phyloP scores from a whole-genome alignment of 53 echinoderm and acorn worm species.

The Temnopleurus reevesii region DNA sequence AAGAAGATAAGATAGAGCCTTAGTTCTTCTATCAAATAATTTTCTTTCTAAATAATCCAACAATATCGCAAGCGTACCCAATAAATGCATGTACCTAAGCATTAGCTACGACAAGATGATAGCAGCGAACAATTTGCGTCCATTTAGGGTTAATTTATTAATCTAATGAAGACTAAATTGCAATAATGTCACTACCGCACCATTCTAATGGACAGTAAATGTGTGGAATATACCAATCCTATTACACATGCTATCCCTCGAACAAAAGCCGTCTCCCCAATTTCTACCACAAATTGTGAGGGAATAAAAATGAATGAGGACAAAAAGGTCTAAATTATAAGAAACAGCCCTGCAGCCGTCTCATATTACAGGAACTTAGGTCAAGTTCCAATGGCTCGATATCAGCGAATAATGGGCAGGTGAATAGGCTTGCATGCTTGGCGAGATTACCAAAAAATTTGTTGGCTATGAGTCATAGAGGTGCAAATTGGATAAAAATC shows the following conservation, averaged over 20 bases:
- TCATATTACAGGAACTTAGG: constrained; percentile 1
- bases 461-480: constrained; percentile 7
- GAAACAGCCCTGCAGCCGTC: constrained; percentile 22
- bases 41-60: no score
- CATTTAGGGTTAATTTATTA: not conserved
- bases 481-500: constrained; percentile 31
- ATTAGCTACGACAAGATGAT: no score
- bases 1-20: no score
- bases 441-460: constrained; percentile 5
- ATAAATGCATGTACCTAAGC: no score
- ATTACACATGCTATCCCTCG: not conserved
- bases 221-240: not conserved
- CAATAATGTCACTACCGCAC: not conserved
- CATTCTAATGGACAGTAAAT: not conserved
- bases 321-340: not conserved
- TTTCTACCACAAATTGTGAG: not conserved
- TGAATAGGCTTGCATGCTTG: constrained; percentile 28
- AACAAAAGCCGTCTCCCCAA: not conserved
- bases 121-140: not conserved
- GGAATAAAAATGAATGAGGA: not conserved
- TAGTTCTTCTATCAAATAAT: no score
- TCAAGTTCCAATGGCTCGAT: constrained; percentile 5
- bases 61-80: no score
- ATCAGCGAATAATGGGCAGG: not conserved
- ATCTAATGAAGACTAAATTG: not conserved